A percentile compares a stretch with the other conserved stretches of the same genome.
phyloP scores from a whole-genome alignment of 2,888 invertebrate genomes.

The Herminia tarsipennalis region DNA sequence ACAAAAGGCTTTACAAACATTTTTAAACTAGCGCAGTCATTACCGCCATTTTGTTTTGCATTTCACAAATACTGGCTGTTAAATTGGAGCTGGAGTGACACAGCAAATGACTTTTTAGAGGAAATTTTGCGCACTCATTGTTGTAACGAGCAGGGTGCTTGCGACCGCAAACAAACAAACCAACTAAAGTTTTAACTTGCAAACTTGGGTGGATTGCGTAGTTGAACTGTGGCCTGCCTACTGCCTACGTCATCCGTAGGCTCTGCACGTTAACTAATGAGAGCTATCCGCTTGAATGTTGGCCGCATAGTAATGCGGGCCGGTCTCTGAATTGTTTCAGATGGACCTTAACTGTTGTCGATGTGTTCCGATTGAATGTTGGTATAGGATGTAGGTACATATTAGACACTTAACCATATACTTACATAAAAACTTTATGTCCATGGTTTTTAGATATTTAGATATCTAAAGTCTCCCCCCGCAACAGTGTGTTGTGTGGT shows the following conservation, averaged over 20 bases:
- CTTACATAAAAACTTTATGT: no score
- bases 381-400: no score
- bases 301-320: constrained; percentile 8
- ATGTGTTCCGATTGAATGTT: neutral
- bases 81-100: constrained; percentile 67
- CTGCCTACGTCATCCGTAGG: constrained; percentile 9
- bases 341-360: constrained; percentile 1
- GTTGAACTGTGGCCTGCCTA: constrained; percentile 20
- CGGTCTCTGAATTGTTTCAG: constrained; percentile 5
- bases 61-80: constrained; percentile 66
- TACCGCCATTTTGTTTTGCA: constrained; percentile 71
- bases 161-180: constrained; percentile 69
- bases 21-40: constrained; percentile 69
- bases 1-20: constrained; percentile 49
- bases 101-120: constrained; percentile 77
- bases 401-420: no score
- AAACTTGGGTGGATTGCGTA: constrained; percentile 63
- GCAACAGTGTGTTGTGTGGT: no score
- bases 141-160: constrained; percentile 65
- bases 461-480: no score
- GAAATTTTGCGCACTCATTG: constrained; percentile 70
- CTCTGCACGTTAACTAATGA: constrained; percentile 14
- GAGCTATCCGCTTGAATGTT: constrained; percentile 6
- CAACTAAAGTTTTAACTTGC: constrained; percentile 69
- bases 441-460: no score